Conservation (phyloP, 2,113 vertebrate genomes). For the Megaleporinus macrocephalus region DNA sequence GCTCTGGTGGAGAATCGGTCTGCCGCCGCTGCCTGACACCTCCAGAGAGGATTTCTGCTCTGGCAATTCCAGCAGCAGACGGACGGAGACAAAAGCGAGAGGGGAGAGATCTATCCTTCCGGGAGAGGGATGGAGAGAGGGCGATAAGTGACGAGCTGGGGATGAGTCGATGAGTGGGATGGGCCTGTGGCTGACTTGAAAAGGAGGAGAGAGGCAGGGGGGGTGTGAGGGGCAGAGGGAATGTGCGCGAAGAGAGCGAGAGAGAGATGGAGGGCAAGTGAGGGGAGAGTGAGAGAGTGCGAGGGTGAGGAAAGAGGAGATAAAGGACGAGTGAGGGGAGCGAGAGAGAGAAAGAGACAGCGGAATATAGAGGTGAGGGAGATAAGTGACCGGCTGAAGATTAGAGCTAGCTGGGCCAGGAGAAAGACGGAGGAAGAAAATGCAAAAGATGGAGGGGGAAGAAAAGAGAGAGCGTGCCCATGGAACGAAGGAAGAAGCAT, state of each 20-base stretch:
- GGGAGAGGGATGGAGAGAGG: conserved; percentile 68
- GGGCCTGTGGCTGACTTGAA: conserved; percentile 10
- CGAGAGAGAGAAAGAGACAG: conserved; percentile 37
- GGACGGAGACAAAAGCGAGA: conserved; percentile 57
- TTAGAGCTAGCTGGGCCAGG: conserved; percentile 2
- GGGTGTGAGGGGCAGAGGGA: conserved; percentile 15
- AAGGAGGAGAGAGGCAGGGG: neutral
- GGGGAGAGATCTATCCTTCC: conserved; percentile 61
- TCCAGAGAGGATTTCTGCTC: conserved; percentile 52
- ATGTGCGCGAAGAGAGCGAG: neutral
- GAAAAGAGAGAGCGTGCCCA: neutral
- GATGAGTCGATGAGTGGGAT: conserved; percentile 69
- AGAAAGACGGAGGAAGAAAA: conserved; percentile 8
- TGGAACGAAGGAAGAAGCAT: conserved; percentile 51
- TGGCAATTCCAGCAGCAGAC: conserved; percentile 46
- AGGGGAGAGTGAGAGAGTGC: conserved; percentile 36
- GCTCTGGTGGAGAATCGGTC: conserved; percentile 53
- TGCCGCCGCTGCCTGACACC: conserved; percentile 62
- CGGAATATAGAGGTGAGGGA: neutral
- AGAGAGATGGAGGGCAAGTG: neutral
- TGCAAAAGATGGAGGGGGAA: conserved; percentile 21
- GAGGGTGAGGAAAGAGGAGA: conserved; percentile 23
- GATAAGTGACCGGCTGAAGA: conserved; percentile 8
- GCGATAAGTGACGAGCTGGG: conserved; percentile 69
- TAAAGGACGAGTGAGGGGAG: conserved; percentile 11